phyloP scores from a whole-genome alignment of 2,888 invertebrate species.

The Cataglyphis livida region DNA sequence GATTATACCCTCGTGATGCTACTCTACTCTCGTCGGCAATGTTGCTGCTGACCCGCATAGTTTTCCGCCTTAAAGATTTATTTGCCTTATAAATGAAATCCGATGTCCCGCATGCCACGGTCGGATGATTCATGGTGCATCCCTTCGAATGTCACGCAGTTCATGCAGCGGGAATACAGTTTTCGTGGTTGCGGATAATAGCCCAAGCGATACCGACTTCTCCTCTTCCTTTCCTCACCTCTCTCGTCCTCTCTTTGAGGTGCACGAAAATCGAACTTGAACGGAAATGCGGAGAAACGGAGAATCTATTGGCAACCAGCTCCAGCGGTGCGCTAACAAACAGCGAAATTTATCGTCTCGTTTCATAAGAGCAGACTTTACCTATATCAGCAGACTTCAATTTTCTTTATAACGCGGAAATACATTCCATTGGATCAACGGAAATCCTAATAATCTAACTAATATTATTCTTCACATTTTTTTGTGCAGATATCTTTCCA shows the following conservation, averaged over 20 bases:
- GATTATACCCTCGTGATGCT: neutral
- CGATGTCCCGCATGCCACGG: conserved; percentile 70
- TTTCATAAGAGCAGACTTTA: conserved; percentile 42
- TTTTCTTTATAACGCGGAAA: conserved; percentile 33
- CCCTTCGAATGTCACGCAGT: conserved; percentile 68
- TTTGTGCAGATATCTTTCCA: neutral
- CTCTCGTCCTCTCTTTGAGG: conserved; percentile 12
- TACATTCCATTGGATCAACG: neutral
- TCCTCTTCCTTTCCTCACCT: neutral
- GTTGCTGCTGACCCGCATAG: conserved; percentile 68
- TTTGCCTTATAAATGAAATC: conserved; percentile 79
- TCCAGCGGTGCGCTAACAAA: conserved; percentile 60
- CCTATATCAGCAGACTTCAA: conserved; percentile 11
- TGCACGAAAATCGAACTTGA: conserved; percentile 64
- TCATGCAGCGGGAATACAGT: conserved; percentile 64
- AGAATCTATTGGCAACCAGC: conserved; percentile 62
- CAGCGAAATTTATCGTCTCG: conserved; percentile 63
- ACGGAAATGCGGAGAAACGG: conserved; percentile 61
- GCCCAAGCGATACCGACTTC: conserved; percentile 61
- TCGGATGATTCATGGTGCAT: conserved; percentile 74
- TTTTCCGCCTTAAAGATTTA: conserved; percentile 77
- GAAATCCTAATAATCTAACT: neutral
- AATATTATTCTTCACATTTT: conserved; percentile 13
- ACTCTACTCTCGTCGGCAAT: neutral
- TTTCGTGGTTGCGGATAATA: conserved; percentile 71